Evolutionary conservation across 2,888 invertebrate genomes (phyloP), one percentile per base, ranked within the genome.

Genomic region (Rhingia rostrata): DNA sequence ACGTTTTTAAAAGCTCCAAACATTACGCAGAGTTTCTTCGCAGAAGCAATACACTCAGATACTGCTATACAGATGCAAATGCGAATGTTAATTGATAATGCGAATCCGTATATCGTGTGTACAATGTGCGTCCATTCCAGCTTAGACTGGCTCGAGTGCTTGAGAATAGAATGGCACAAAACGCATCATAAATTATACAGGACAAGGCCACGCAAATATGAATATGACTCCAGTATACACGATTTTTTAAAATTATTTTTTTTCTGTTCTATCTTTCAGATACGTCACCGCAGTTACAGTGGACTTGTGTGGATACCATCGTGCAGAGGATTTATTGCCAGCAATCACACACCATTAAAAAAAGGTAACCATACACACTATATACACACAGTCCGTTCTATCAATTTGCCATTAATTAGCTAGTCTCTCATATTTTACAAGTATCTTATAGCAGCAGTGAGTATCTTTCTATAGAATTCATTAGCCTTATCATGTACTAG

Each of bases 171-270:
- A 79, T 64, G 79, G 22, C 22, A 22, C 73, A 35, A 83, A 79
- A 79, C 82, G 80, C 80, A 84, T 80, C 80, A 80, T 84, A 84
- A 84, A 84, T 84, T 84, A 80, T 84, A 41, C 84, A 53, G 84
- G 74, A 80, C 84, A 84, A 84, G 84, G 84, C 84, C 84, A 61
- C 66, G 84, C 84, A 84, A 80, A 84, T 79, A 70, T 73, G 67
- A 83, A 67, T 73, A 67, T 66, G 47, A 56, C 9, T 47, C 60
- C 53, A 56, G 14, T 54, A 14, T 58, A 79, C 73, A 69, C 14
- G 32, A 41, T 12, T 12, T n/a, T 6, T 53, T 47, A 33, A 22
- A 9, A 43, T 53, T 56, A 4, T 49, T 35, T 73, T 73, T 63
- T 63, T 69, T 61, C 51, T 79, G 53, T 74, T 73, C 35, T 74